Evolutionary conservation across 2,113 vertebrate genomes (phyloP).

Genomic region (Nestor notabilis): DNA sequence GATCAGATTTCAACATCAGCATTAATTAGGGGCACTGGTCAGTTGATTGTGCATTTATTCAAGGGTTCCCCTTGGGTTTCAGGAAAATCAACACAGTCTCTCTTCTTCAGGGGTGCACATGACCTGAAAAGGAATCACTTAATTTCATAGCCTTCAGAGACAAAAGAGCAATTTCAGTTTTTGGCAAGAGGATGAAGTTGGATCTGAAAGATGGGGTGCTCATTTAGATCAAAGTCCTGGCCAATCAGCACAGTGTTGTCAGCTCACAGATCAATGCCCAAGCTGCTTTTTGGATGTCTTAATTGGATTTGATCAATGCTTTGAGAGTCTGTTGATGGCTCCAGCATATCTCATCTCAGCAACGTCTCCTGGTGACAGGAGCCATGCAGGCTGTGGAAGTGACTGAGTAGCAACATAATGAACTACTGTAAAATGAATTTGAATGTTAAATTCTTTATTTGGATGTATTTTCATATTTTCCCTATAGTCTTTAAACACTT

Average conservation of each 20-base stretch:
- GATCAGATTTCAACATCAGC: not conserved
- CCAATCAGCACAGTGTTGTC: not conserved
- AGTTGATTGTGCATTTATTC: not conserved
- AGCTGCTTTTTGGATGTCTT: not conserved
- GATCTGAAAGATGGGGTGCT: not conserved
- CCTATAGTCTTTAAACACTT: not conserved
- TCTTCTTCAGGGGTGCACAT: not conserved
- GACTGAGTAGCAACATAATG: rapidly evolving
- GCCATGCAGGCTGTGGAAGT: not conserved
- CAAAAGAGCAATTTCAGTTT: not conserved
- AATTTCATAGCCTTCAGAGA: not conserved
- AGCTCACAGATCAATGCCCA: not conserved
- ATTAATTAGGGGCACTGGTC: not conserved
- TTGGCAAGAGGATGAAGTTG: not conserved
- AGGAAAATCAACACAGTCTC: not conserved
- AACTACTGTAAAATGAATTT: not conserved
- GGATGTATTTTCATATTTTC: not conserved
- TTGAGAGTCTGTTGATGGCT: not conserved
- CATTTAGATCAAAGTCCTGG: not conserved
- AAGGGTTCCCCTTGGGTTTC: not conserved
- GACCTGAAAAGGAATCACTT: not conserved
- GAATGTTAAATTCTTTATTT: not conserved
- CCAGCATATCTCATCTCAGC: not conserved
- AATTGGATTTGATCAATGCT: rapidly evolving
- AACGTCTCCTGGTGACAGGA: not conserved